Conservation (phyloP, 2,888 invertebrate species). For the Taenaris catops region DNA sequence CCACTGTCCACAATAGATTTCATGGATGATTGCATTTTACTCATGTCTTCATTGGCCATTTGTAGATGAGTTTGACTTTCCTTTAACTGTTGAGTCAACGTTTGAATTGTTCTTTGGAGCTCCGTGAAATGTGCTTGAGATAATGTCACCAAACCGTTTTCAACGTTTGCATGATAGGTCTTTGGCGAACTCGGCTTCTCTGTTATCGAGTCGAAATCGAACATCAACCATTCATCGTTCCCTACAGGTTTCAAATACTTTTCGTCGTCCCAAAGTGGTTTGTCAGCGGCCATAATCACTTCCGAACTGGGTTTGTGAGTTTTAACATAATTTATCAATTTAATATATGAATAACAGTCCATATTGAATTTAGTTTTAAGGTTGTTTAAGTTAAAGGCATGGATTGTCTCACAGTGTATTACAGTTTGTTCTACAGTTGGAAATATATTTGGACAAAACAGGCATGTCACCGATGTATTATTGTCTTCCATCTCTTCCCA, state of each 20-base stretch:
- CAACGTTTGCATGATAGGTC: conserved; percentile 79
- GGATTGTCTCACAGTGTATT: conserved; percentile 82
- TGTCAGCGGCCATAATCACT: conserved; percentile 70
- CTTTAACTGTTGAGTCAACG: conserved; percentile 75
- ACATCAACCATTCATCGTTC: conserved; percentile 91
- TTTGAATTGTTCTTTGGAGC: conserved; percentile 80
- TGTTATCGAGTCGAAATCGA: conserved; percentile 81
- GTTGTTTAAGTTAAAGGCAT: conserved; percentile 82
- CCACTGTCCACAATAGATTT: conserved; percentile 73
- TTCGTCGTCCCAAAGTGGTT: conserved; percentile 86
- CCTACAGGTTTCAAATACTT: conserved; percentile 88
- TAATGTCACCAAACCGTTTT: conserved; percentile 81
- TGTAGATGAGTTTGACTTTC: conserved; percentile 80
- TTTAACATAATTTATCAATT: conserved; percentile 90
- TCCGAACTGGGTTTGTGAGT: conserved; percentile 79
- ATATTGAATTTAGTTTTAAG: conserved; percentile 85
- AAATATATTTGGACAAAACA: conserved; percentile 85
- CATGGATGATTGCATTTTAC: conserved; percentile 80
- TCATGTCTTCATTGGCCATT: conserved; percentile 81
- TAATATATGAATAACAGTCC: conserved; percentile 91
- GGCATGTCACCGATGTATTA: conserved; percentile 74
- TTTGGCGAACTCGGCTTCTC: conserved; percentile 58
- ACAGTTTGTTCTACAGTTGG: conserved; percentile 82
- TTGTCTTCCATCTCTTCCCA: conserved; percentile 73
- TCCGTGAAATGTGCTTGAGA: conserved; percentile 81